Evolutionary conservation across 2,797 vertebrate species (phyloP).

Genomic region (Brotula barbata): DNA sequence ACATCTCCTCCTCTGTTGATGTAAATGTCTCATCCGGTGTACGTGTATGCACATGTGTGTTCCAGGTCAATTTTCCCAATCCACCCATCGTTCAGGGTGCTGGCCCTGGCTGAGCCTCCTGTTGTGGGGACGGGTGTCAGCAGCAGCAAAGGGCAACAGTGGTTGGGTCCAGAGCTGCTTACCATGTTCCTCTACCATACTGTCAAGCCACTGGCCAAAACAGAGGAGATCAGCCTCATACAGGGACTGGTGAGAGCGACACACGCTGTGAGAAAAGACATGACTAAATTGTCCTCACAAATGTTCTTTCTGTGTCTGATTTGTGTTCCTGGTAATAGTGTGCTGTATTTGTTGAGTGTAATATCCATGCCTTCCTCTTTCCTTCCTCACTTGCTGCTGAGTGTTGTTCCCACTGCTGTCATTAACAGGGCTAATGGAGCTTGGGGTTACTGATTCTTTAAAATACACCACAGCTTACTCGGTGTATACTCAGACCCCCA

Average conservation of each 20-base stretch:
- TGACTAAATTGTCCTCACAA: no score
- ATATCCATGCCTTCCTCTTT: no score
- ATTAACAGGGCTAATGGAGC: no score
- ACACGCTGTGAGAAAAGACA: no score
- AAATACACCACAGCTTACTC: no score
- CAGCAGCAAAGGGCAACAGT: constrained; percentile 80
- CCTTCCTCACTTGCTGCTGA: no score
- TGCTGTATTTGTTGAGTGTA: no score
- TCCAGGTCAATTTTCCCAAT: constrained; percentile 88
- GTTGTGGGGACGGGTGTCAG: constrained; percentile 73
- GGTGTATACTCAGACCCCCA: no score
- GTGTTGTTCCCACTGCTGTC: no score
- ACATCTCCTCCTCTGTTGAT: not conserved
- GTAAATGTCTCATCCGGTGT: constrained; percentile 4
- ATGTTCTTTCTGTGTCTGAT: no score
- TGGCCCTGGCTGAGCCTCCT: constrained; percentile 93
- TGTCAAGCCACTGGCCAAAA: constrained; percentile 82
- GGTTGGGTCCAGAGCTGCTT: constrained; percentile 94
- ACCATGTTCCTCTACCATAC: constrained; percentile 94
- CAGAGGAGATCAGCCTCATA: constrained; percentile 87
- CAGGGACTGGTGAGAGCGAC: constrained; percentile 83
- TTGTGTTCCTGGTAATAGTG: no score
- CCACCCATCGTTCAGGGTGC: constrained; percentile 91
- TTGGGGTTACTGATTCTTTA: no score
- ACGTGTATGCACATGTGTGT: constrained; percentile 1